Evolutionary conservation across 1,140 invertebrate species (phyloP).

Genomic region (Hypothenemus hampei): DNA sequence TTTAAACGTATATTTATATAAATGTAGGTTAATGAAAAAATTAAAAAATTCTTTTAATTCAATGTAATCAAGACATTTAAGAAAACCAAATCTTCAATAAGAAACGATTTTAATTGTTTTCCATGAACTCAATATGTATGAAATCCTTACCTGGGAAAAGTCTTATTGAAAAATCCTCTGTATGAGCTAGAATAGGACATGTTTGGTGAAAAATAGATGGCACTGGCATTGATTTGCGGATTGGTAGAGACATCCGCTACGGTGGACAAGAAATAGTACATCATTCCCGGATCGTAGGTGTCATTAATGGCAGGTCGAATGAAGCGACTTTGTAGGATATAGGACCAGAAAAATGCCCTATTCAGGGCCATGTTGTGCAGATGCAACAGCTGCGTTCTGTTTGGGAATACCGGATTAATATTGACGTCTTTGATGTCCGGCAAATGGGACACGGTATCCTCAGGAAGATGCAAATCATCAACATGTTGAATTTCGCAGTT

Average conservation of each 20-base stretch:
- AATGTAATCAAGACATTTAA: no score
- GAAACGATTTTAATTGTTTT: no score
- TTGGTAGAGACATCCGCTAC: slow-evolving; percentile 93
- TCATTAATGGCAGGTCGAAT: slow-evolving; percentile 86
- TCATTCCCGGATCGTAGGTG: slow-evolving; percentile 93
- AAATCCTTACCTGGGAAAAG: slow-evolving; percentile 59
- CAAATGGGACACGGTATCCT: slow-evolving; percentile 80
- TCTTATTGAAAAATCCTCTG: slow-evolving; percentile 94
- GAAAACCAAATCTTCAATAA: no score
- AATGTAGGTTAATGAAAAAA: no score
- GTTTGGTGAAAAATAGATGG: slow-evolving; percentile 92
- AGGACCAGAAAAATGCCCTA: slow-evolving; percentile 93
- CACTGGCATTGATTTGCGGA: slow-evolving; percentile 86
- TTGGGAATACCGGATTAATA: slow-evolving; percentile 92
- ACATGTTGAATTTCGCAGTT: slow-evolving; percentile 86
- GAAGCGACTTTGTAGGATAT: slow-evolving; percentile 87
- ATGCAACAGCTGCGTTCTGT: slow-evolving; percentile 87
- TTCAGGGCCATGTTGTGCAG: slow-evolving; percentile 94
- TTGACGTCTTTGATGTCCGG: slow-evolving; percentile 94
- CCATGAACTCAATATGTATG: no score
- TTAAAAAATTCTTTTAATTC: no score
- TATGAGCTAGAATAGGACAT: slow-evolving; percentile 93
- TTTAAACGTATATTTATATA: no score
- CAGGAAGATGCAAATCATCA: slow-evolving; percentile 78
- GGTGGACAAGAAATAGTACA: slow-evolving; percentile 95